Conservation (phyloP, 2,888 invertebrate genomes). For the Anticlea derivata region DNA sequence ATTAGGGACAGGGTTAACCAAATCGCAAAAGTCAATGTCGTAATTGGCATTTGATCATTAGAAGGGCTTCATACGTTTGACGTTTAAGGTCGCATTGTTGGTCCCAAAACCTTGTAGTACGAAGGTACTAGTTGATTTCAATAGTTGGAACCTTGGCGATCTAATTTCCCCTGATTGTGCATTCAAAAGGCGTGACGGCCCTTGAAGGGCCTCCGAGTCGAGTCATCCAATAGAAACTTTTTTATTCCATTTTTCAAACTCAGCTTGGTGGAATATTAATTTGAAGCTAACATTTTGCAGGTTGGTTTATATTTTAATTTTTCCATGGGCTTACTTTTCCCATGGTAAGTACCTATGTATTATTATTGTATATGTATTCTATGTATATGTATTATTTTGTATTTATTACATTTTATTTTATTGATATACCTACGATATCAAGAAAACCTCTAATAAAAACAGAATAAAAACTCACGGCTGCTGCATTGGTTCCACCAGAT, state of each 20-base stretch:
- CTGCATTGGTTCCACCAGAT: slow-evolving; percentile 82
- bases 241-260: background rate
- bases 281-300: too few relatives aligned
- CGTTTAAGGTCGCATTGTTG: slow-evolving; percentile 69
- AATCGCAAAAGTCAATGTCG: slow-evolving; percentile 75
- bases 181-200: slow-evolving; percentile 78
- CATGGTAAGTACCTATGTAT: too few relatives aligned
- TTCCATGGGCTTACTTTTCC: too few relatives aligned
- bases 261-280: background rate
- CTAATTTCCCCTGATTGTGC: slow-evolving; percentile 81
- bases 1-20: slow-evolving; percentile 63
- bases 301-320: too few relatives aligned
- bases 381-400: too few relatives aligned
- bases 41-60: slow-evolving; percentile 69
- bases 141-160: slow-evolving; percentile 78
- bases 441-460: too few relatives aligned
- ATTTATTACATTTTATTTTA: too few relatives aligned
- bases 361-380: too few relatives aligned
- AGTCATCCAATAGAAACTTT: slow-evolving; percentile 10
- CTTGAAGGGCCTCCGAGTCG: slow-evolving; percentile 62
- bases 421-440: too few relatives aligned
- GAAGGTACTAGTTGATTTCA: slow-evolving; percentile 74
- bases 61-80: slow-evolving; percentile 76
- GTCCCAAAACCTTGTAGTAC: slow-evolving; percentile 64
- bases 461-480: slow-evolving; percentile 64